Evolutionary conservation across 1,140 invertebrate species (phyloP).

Genomic region (Drosophila kurseongensis): DNA sequence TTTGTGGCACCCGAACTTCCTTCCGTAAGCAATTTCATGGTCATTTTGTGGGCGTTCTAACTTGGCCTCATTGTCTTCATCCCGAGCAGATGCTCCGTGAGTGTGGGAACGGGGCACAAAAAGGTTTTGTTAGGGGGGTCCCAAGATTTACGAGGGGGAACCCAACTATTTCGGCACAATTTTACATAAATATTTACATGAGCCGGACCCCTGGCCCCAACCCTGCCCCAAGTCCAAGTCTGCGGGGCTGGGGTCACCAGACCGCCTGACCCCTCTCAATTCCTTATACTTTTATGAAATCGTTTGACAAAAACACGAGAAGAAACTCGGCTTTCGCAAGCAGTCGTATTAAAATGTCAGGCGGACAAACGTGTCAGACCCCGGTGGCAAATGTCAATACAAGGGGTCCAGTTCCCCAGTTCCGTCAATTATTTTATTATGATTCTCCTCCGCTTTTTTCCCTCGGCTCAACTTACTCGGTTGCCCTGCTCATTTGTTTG

Average conservation of each 20-base stretch:
- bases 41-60: constrained; percentile 77
- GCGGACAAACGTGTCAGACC: constrained; percentile 31
- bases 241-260: neutral
- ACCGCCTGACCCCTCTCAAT: constrained; percentile 19
- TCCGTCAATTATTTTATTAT: constrained; percentile 72
- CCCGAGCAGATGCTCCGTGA: constrained; percentile 39
- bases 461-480: neutral
- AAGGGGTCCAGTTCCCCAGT: constrained; percentile 46
- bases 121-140: constrained; percentile 20
- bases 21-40: constrained; percentile 80
- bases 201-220: constrained; percentile 14
- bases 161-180: constrained; percentile 27
- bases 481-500: constrained; percentile 36
- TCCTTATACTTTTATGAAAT: constrained; percentile 24
- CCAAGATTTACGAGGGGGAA: constrained; percentile 24
- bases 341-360: constrained; percentile 74
- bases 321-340: constrained; percentile 54
- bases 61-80: constrained; percentile 61
- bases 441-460: constrained; percentile 28
- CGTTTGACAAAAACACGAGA: constrained; percentile 39
- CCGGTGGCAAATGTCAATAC: constrained; percentile 70
- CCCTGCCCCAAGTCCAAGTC: constrained; percentile 9
- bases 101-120: constrained; percentile 12
- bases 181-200: constrained; percentile 41
- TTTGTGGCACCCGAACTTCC: constrained; percentile 77